phyloP scores from a whole-genome alignment of 2,113 vertebrate species.

The Panthera tigris region DNA sequence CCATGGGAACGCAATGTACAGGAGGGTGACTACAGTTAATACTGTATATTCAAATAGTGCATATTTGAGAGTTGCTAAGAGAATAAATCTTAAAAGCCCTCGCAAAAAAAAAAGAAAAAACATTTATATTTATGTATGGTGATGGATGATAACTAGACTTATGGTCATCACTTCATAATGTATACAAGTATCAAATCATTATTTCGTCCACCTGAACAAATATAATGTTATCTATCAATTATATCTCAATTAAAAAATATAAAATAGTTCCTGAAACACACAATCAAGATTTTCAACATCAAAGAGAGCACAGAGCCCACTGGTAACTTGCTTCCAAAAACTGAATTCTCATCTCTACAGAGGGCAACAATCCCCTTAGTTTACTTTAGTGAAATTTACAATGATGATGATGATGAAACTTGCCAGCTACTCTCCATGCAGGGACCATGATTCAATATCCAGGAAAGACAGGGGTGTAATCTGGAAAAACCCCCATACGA shows the following conservation, averaged over 20 bases:
- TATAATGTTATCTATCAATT: not conserved
- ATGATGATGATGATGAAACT: not conserved
- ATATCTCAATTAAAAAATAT: not conserved
- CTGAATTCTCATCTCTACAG: not conserved
- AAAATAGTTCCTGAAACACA: slow-evolving; percentile 21
- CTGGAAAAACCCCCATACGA: not conserved
- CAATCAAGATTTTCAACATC: slow-evolving; percentile 10
- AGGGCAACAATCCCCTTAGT: not conserved
- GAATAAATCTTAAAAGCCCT: not conserved
- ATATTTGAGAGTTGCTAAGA: not conserved
- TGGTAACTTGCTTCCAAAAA: not conserved
- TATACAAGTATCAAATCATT: not conserved
- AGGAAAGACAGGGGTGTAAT: not conserved
- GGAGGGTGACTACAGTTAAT: not conserved
- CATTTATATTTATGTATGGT: not conserved
- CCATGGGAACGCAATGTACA: not conserved
- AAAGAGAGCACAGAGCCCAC: not conserved
- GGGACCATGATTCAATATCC: not conserved
- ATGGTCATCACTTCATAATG: not conserved
- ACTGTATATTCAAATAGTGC: not conserved
- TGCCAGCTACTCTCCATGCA: not conserved
- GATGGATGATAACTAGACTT: not conserved
- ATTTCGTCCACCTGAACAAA: not conserved
- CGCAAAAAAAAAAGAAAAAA: not conserved
- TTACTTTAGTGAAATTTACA: not conserved